These are phyloP conservation scores for Phyllotreta cruciferae DNA, from an alignment of 2,888 invertebrate species.

Conservation along the genomic window DNA sequence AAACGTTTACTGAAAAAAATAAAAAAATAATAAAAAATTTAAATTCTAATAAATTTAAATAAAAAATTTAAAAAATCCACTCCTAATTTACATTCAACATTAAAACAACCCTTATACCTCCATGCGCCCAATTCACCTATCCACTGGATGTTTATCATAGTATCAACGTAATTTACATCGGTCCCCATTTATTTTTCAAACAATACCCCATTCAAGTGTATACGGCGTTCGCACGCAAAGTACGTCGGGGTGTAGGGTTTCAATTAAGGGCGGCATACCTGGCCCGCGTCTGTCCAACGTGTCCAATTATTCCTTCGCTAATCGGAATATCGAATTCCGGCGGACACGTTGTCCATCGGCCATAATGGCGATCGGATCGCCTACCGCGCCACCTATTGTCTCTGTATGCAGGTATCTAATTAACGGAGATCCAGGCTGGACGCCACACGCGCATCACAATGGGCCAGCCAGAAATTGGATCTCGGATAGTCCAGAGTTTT, in stretches of 20 bases:
- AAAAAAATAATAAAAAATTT: too few species aligned
- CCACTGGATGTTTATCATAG: too few species aligned
- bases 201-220: too few species aligned
- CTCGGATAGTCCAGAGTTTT: slow-evolving; percentile 33
- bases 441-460: slow-evolving; percentile 39
- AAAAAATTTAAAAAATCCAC: too few species aligned
- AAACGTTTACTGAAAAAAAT: too few species aligned
- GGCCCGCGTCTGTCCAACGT: not conserved
- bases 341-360: not conserved
- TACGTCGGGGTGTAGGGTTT: not conserved
- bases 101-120: too few species aligned
- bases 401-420: slow-evolving; percentile 46
- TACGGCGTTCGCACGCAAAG: too few species aligned
- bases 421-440: slow-evolving; percentile 45
- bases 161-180: too few species aligned
- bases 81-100: too few species aligned
- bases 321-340: slow-evolving; percentile 6
- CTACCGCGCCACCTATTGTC: slow-evolving; percentile 42
- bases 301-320: slow-evolving; percentile 9
- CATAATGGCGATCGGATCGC: not conserved
- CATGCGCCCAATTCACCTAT: too few species aligned
- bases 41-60: too few species aligned
- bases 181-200: too few species aligned
- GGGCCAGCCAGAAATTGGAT: slow-evolving; percentile 37
- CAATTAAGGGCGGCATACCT: slow-evolving; percentile 2